Evolutionary conservation across 2,888 invertebrate species (phyloP), one percentile per base, ranked within the genome.

Genomic region (Nowickia ferox): DNA sequence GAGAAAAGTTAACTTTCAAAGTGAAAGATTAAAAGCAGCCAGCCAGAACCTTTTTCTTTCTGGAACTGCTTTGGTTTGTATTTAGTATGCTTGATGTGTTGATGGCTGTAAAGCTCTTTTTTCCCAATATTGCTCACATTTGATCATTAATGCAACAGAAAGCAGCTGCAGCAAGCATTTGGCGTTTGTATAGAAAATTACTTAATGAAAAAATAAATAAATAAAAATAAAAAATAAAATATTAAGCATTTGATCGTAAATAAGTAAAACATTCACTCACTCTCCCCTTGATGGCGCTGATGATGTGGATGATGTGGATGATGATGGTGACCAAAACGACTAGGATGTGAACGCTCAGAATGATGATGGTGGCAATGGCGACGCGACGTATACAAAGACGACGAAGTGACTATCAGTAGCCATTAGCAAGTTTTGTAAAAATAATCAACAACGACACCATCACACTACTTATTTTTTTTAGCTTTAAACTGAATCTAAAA

Each of bases 391-490:
- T 61, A 42, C 68, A 51, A 55, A 44, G 46, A 57, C 51, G 68
- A 63, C 59, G 77, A 30, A 30, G 30, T 30, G 30, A 78, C 85
- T 85, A 85, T 85, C 85, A 78, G 82, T 85, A 82, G 85, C 85
- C 85, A 85, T 85, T 85, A 85, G 85, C 85, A 85, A 82, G 81
- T 82, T 85, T 85, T 76, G 77, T 80, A 80, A 72, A 61, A 76
- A 85, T 85, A 85, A 85, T 85, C 81, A 85, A 85, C 85, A 72
- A 78, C 85, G 85, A 85, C 85, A 85, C 85, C 85, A 85, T 82
- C 81, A 85, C 85, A 85, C 78, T 85, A 78, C 82, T 85, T 85
- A 78, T 75, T 82, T 84, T 83, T n/a, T 76, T 61, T 44, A 75
- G 66, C 69, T 78, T 82, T 74, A 85, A 78, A 82, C 81, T 74